Conservation (phyloP, 2,113 vertebrate genomes). For the Ophthalmolycus amberensis region DNA sequence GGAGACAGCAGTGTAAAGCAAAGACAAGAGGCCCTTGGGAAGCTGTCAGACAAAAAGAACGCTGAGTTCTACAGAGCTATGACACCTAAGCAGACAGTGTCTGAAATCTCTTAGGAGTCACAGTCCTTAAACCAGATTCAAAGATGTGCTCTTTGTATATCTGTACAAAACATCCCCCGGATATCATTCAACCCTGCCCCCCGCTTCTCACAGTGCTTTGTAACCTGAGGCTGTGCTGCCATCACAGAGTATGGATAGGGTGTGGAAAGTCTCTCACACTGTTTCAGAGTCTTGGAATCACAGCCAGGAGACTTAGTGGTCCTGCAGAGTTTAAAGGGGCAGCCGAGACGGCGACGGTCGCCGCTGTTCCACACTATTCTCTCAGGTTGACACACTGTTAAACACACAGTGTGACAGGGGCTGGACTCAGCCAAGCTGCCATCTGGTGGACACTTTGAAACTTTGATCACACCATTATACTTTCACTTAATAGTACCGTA, state of each 20-base stretch:
- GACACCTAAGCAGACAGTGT: constrained; percentile 49
- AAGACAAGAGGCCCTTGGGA: constrained; percentile 39
- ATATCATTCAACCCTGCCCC: constrained; percentile 59
- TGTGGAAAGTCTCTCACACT: constrained; percentile 53
- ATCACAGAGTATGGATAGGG: constrained; percentile 54
- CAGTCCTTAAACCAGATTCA: constrained; percentile 61
- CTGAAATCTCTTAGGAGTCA: constrained; percentile 60
- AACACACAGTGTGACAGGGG: not conserved
- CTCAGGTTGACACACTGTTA: constrained; percentile 31
- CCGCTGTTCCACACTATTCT: constrained; percentile 25
- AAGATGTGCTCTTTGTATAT: constrained; percentile 65
- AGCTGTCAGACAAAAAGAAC: constrained; percentile 48
- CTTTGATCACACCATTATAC: not conserved
- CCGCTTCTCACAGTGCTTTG: constrained; percentile 34
- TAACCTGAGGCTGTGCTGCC: constrained; percentile 58
- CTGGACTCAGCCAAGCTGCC: constrained; percentile 31
- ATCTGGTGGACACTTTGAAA: constrained; percentile 42
- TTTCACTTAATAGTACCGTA: not conserved
- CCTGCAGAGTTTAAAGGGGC: constrained; percentile 68
- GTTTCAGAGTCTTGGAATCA: constrained; percentile 52
- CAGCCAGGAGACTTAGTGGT: constrained; percentile 51
- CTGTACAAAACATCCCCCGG: constrained; percentile 62
- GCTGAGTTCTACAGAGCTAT: constrained; percentile 18
- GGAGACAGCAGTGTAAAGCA: constrained; percentile 29
- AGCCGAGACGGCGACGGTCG: constrained; percentile 23